Base-by-base conservation (phyloP, 1,140 invertebrate species). In the Papilio polytes region DNA sequence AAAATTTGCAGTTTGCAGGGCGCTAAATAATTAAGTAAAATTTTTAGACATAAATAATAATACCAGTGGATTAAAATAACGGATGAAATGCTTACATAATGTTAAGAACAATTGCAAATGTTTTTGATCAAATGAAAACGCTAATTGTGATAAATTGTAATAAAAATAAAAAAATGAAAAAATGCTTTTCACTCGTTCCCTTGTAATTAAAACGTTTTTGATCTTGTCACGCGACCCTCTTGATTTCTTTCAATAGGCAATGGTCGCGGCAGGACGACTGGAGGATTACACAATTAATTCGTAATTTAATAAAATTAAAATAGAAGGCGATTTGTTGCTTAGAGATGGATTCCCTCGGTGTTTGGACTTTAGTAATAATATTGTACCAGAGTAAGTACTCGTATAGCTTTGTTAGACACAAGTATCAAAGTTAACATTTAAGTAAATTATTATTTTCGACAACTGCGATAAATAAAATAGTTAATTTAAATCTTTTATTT, bases 381-480 rank as follows among this genome's bases (percentile, higher is more conserved):
- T 83, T 90, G n/a, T 90, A 87, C 81, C 92, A 93, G 85, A 92
- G 93, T 94, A 86, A 92, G n/a, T n/a, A n/a, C n/a, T n/a, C n/a
- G 92, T 90, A 74, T 15, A 53, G 18, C 22, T 72, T 48, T 41
- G 51, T 76, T 82, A 48, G 44, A 36, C 59, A 73, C 48, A n/a
- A 66, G 79, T 70, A 12, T 31, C 63, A 15, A 15, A 15, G 3
- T 6, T 12, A 66, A 31, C 20, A 41, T 41, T 41, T 41, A 41
- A 41, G 36, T 41, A 41, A 41, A 41, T 41, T 41, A 41, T 41
- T 41, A 8, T 41, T 41, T 41, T 41, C 36, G 36, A 8, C 4
- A 41, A 4, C 7, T 41, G 36, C 7, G 36, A 8, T 41, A 41
- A 41, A 41, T 41, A 41, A 41, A 41, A 41, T 41, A 36, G 36